Percentiles rank a stretch among this genome's conserved stretches.
These are phyloP conservation scores for Pedetes capensis DNA, from an alignment of 2,113 vertebrate species.

Conservation along the genomic window DNA sequence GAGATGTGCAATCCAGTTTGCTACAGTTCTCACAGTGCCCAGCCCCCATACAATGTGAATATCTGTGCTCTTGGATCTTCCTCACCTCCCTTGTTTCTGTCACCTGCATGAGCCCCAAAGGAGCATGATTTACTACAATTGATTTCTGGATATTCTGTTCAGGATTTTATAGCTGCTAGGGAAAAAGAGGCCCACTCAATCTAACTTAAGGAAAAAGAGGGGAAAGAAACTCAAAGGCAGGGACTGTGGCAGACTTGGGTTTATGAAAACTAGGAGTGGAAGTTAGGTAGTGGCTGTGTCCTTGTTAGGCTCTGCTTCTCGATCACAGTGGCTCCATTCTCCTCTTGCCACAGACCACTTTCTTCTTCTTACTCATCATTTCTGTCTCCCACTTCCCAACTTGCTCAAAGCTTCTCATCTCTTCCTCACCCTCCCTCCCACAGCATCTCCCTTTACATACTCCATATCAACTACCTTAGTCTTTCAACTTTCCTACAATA, in stretches of 20 bases:
- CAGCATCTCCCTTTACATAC: not conserved
- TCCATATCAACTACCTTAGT: not conserved
- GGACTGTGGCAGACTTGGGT: not conserved
- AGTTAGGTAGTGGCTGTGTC: not conserved
- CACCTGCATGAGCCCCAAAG: not conserved
- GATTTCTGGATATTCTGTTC: not conserved
- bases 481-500: not conserved
- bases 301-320: not conserved
- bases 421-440: too few relatives aligned
- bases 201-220: not conserved
- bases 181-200: not conserved
- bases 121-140: not conserved
- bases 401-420: not conserved
- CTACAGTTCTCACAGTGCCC: not conserved
- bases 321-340: not conserved
- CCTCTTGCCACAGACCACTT: not conserved
- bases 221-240: not conserved
- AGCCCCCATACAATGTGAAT: not conserved
- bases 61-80: too few relatives aligned
- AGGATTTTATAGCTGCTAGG: not conserved
- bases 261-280: not conserved
- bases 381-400: not conserved
- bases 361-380: not conserved
- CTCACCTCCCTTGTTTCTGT: not conserved
- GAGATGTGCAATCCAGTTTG: not conserved